Conservation (phyloP, 2,797 vertebrate species). For the Dendrocincla fuliginosa region DNA sequence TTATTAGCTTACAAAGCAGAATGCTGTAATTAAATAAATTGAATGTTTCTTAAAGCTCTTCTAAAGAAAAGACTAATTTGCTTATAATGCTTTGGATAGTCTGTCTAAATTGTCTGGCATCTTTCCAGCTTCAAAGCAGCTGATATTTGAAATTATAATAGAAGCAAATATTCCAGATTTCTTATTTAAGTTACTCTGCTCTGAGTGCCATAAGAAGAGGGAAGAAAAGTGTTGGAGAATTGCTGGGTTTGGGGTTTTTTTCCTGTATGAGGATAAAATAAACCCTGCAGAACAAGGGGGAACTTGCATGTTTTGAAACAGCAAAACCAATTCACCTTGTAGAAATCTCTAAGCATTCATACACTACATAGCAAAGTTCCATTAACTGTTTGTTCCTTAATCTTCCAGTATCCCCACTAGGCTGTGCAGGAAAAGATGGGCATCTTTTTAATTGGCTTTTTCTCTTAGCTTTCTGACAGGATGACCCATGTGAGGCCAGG, state of each 20-base stretch:
- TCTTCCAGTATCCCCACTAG: background rate
- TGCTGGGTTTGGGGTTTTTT: background rate
- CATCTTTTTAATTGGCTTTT: background rate
- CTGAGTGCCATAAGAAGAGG: background rate
- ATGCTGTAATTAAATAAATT: slow-evolving; percentile 65
- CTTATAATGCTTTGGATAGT: slow-evolving; percentile 9
- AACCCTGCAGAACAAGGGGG: background rate
- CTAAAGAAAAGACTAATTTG: slow-evolving; percentile 47
- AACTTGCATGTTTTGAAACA: background rate
- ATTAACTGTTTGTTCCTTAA: background rate
- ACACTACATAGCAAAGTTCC: background rate
- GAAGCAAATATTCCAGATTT: background rate
- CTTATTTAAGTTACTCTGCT: background rate
- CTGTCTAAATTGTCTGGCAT: slow-evolving; percentile 35
- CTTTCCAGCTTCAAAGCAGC: slow-evolving; percentile 14
- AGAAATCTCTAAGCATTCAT: background rate
- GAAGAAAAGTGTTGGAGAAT: background rate
- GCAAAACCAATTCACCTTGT: background rate
- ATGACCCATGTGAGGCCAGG: background rate
- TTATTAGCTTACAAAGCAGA: slow-evolving; percentile 62
- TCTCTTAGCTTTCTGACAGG: background rate
- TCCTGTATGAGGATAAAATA: background rate
- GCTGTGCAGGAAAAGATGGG: background rate
- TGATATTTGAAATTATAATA: slow-evolving; percentile 2
- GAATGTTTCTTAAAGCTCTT: slow-evolving; percentile 54